These are phyloP conservation scores for Perdita meconis DNA, from an alignment of 2,888 invertebrate species.

Conservation along the genomic window DNA sequence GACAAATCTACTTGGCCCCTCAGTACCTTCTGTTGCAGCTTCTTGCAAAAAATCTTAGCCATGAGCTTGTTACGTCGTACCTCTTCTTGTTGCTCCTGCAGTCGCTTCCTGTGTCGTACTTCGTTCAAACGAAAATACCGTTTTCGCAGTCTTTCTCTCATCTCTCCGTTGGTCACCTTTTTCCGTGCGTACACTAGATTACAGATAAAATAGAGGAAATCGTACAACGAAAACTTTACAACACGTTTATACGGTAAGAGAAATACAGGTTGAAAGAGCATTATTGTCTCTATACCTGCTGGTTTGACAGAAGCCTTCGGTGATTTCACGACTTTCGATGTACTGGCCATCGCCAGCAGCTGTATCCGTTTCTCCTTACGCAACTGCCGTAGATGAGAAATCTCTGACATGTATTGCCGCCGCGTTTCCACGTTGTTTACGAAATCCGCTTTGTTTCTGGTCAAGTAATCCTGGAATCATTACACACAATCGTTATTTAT, in stretches of 20 bases:
- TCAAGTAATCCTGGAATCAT: slow-evolving; percentile 88
- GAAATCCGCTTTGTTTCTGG: slow-evolving; percentile 89
- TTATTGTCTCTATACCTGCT: slow-evolving; percentile 67
- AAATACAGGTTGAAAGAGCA: background rate
- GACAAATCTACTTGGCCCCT: slow-evolving; percentile 88
- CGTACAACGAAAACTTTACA: background rate
- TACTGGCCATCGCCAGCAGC: slow-evolving; percentile 82
- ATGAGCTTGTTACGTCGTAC: slow-evolving; percentile 89
- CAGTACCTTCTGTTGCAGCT: slow-evolving; percentile 88
- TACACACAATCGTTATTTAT: background rate
- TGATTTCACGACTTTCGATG: slow-evolving; percentile 72
- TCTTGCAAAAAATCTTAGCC: slow-evolving; percentile 91
- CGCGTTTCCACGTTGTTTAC: slow-evolving; percentile 86
- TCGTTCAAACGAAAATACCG: slow-evolving; percentile 90
- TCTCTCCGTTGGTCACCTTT: slow-evolving; percentile 86
- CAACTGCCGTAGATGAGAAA: slow-evolving; percentile 84
- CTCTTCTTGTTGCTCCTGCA: slow-evolving; percentile 86
- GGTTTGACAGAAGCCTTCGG: slow-evolving; percentile 67
- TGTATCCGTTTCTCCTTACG: slow-evolving; percentile 84
- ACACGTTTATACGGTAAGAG: background rate
- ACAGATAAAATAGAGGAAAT: slow-evolving; percentile 23
- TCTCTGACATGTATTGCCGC: slow-evolving; percentile 84
- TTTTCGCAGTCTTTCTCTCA: slow-evolving; percentile 87
- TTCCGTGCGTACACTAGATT: slow-evolving; percentile 77
- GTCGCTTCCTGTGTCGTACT: slow-evolving; percentile 86